Conservation (phyloP, 2,888 invertebrate species). For the Scotopteryx bipunctaria region DNA sequence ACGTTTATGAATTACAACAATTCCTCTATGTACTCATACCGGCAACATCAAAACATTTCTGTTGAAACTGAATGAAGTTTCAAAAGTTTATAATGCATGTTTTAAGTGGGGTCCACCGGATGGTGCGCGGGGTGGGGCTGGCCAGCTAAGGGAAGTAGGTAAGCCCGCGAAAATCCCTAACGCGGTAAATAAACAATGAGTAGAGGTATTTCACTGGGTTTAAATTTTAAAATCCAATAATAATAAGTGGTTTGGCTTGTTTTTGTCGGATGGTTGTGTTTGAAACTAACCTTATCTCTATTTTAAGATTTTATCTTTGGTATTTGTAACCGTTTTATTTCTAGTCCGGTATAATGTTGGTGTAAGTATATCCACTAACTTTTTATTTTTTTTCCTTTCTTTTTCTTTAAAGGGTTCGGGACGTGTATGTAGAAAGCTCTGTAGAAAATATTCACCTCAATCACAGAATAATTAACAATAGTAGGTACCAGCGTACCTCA, state of each 20-base stretch:
- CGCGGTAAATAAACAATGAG: conserved; percentile 61
- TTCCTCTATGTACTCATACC: conserved; percentile 1
- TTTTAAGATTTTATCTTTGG: too few species aligned
- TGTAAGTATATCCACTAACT: too few species aligned
- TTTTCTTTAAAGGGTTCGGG: too few species aligned
- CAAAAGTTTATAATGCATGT: conserved; percentile 53
- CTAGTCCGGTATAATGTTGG: too few species aligned
- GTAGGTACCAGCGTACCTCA: too few species aligned
- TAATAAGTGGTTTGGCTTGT: conserved; percentile 29
- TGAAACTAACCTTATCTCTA: too few species aligned
- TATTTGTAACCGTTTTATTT: too few species aligned
- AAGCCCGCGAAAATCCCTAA: conserved; percentile 53
- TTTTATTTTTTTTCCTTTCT: too few species aligned
- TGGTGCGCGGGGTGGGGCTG: conserved; percentile 38
- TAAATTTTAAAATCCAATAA: conserved; percentile 49
- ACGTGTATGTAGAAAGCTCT: background rate
- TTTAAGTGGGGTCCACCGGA: conserved; percentile 46
- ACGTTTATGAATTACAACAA: conserved; percentile 20
- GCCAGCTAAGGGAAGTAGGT: conserved; percentile 42
- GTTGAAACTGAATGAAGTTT: conserved; percentile 32
- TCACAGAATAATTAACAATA: too few species aligned
- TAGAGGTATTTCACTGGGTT: conserved; percentile 34
- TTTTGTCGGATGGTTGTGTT: conserved; percentile 9
- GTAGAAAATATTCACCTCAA: too few species aligned
- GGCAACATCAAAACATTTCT: conserved; percentile 21